These are phyloP conservation scores for sheep (Ovis aries) DNA, from an alignment of 2,113 vertebrate genomes.

Conservation along the genomic window ARS-UI_Ramb_v3.0 NC_056060.1:55404501-55405000, in stretches of 20 bases:
- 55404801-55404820: slow-evolving; percentile 49
- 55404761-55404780: slow-evolving; percentile 41
- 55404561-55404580: not conserved
- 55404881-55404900: slow-evolving; percentile 82
- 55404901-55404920: slow-evolving; percentile 74
- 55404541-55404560: not conserved
- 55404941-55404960: slow-evolving; percentile 78
- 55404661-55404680: not conserved
- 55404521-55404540: not conserved
- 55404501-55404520: not conserved
- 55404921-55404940: slow-evolving; percentile 73
- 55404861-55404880: slow-evolving; percentile 79
- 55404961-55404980: slow-evolving; percentile 84
- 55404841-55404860: slow-evolving; percentile 69
- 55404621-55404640: not conserved
- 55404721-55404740: not conserved
- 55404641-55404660: not conserved
- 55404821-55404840: not conserved
- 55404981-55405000: slow-evolving; percentile 80
- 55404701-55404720: not conserved
- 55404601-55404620: not conserved
- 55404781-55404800: not conserved
- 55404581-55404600: not conserved
- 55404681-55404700: slow-evolving; percentile 17
- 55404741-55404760: not conserved